A percentile compares a stretch with the other conserved stretches of the same genome.
Conservation (phyloP, 2,888 invertebrate species). For the Polymixis lichenea region DNA sequence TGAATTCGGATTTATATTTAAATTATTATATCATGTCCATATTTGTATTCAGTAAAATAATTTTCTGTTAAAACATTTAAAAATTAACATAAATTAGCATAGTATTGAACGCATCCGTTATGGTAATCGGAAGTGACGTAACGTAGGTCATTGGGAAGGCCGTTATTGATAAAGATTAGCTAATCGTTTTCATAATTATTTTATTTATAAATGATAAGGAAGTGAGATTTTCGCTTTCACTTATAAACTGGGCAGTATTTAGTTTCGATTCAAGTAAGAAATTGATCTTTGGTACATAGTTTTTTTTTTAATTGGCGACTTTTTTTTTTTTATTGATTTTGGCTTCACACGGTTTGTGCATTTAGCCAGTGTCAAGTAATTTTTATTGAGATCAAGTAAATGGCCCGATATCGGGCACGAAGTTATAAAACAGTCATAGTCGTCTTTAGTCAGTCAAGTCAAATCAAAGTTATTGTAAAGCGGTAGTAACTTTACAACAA, state of each 20-base stretch:
- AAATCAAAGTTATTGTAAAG: too few relatives aligned
- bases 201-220: conserved; percentile 5
- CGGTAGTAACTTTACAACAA: too few relatives aligned
- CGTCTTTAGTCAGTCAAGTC: too few relatives aligned
- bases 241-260: not conserved
- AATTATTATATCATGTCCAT: not conserved
- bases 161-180: conserved; percentile 42
- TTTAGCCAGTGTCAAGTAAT: too few relatives aligned
- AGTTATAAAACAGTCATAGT: too few relatives aligned
- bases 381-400: too few relatives aligned
- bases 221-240: conserved; percentile 38
- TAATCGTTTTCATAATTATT: conserved; percentile 27
- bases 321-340: too few relatives aligned
- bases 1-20: conserved; percentile 11
- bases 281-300: not conserved
- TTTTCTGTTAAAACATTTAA: not conserved
- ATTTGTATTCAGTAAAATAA: conserved; percentile 4
- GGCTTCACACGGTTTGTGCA: too few relatives aligned
- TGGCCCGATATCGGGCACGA: too few relatives aligned
- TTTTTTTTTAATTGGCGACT: not conserved
- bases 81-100: conserved; percentile 30
- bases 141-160: conserved; percentile 54
- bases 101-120: conserved; percentile 48
- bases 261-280: not conserved
- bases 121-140: conserved; percentile 51